Percentiles rank a stretch among this genome's conserved stretches.
Conservation (phyloP, 2,888 invertebrate genomes). For the Caenorhabditis wallacei region DNA sequence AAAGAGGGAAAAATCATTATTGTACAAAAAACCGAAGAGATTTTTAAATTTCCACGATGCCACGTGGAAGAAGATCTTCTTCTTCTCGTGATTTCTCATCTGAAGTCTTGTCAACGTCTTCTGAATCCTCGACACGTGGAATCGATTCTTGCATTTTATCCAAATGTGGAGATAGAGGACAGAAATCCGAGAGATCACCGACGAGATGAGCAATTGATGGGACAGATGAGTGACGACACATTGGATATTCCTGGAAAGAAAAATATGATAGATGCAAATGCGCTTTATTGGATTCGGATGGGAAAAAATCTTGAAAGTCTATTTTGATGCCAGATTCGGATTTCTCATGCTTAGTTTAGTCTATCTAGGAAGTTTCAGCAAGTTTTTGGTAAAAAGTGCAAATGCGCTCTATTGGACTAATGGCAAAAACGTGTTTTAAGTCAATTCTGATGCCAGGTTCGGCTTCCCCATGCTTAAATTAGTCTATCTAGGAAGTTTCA, state of each 20-base stretch:
- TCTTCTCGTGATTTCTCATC: neutral
- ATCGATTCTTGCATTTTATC: neutral
- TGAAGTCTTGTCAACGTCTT: conserved; percentile 16
- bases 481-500: no score
- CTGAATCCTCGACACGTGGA: no score
- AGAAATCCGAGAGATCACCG: conserved; percentile 51
- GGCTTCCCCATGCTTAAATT: no score
- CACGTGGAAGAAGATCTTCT: neutral
- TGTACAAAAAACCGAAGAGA: no score
- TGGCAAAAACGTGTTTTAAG: neutral
- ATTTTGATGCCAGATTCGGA: no score
- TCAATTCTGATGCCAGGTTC: no score
- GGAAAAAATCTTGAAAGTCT: no score
- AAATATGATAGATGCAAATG: no score
- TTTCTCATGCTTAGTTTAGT: no score
- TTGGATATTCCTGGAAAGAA: conserved; percentile 57
- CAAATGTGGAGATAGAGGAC: conserved; percentile 33
- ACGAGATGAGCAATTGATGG: conserved; percentile 61
- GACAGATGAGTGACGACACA: conserved; percentile 60
- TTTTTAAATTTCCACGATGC: neutral
- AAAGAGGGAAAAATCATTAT: neutral
- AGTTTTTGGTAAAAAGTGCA: neutral
- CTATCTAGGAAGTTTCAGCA: no score
- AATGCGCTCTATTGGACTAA: no score
- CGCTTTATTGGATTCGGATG: no score